Conservation (phyloP, 2,113 vertebrate species). For the Numenius arquata region DNA sequence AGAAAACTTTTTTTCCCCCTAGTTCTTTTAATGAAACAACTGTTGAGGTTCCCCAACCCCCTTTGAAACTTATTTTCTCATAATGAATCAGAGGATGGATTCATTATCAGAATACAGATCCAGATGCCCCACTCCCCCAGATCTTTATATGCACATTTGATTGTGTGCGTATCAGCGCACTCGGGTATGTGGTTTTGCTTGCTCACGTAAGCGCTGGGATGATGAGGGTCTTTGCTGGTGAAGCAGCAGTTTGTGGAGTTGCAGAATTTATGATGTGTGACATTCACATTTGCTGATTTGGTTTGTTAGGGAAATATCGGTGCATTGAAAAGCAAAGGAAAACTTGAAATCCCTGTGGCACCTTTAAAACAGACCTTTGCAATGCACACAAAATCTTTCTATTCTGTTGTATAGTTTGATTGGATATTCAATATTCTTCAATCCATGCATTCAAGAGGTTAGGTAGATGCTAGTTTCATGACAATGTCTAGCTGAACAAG, state of each 20-base stretch:
- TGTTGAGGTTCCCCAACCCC: neutral
- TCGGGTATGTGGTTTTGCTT: neutral
- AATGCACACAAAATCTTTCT: neutral
- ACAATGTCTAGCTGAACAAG: neutral
- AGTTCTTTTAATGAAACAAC: slow-evolving; percentile 8
- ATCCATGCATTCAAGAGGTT: neutral
- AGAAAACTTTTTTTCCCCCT: neutral
- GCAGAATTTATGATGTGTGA: neutral
- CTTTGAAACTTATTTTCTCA: neutral
- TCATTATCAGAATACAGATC: neutral
- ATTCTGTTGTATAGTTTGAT: neutral
- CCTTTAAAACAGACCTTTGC: neutral
- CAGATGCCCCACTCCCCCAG: neutral
- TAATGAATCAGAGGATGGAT: neutral
- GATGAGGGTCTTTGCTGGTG: accelerated
- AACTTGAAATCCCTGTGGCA: neutral
- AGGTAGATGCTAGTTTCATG: neutral
- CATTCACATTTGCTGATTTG: neutral
- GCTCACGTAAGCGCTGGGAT: accelerated
- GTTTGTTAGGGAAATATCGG: neutral
- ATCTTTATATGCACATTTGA: neutral
- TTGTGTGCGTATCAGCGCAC: accelerated
- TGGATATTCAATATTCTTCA: neutral
- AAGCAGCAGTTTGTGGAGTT: neutral
- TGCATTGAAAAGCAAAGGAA: neutral